A percentile compares a stretch with the other conserved stretches of the same genome.
Conservation (phyloP, 2,113 vertebrate species). For the Agelaius tricolor region DNA sequence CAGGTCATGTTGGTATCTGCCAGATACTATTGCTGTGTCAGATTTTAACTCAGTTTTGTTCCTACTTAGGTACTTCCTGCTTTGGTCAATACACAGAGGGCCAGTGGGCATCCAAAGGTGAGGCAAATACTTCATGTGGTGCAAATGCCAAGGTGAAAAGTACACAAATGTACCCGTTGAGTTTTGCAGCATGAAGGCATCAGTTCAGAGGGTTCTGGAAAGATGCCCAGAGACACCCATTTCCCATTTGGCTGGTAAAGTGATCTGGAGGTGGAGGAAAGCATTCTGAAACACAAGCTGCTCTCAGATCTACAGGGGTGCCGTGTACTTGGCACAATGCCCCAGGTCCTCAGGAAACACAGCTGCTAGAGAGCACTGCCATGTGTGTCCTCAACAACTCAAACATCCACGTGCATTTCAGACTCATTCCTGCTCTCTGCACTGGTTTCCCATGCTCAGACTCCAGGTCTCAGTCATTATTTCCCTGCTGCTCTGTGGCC, state of each 20-base stretch:
- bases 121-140: not conserved
- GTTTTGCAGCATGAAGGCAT: not conserved
- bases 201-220: conserved; percentile 11
- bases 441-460: not conserved
- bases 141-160: not conserved
- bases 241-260: not conserved
- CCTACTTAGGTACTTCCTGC: not conserved
- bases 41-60: not conserved
- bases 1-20: not conserved
- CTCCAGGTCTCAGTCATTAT: not conserved
- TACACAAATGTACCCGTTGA: not conserved
- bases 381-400: not conserved
- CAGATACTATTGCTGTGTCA: not conserved
- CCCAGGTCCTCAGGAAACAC: not conserved
- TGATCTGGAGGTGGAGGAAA: not conserved
- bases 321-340: not conserved
- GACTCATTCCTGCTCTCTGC: not conserved
- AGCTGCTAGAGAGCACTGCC: not conserved
- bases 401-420: not conserved
- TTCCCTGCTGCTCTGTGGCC: not conserved
- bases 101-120: not conserved
- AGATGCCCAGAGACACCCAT: not conserved
- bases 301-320: not conserved
- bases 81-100: not conserved
- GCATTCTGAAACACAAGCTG: not conserved